These are phyloP conservation scores for Drosophila atripex DNA, from an alignment of 2,888 invertebrate species.

Conservation along the genomic window DNA sequence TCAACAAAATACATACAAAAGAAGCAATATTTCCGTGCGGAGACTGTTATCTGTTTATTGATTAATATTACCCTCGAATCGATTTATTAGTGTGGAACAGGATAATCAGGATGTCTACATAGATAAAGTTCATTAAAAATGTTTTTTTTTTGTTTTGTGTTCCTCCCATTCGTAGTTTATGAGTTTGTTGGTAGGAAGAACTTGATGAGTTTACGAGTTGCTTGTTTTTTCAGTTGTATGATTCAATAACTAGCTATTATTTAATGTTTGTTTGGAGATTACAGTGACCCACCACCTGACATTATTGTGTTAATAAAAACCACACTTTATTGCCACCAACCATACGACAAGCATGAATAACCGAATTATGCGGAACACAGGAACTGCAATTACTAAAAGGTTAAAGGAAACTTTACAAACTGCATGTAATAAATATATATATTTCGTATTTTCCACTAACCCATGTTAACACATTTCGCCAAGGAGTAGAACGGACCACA, in stretches of 20 bases:
- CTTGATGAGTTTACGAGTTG: background rate
- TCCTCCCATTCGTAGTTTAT: background rate
- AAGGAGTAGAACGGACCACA: slow-evolving; percentile 48
- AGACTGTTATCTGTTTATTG: slow-evolving; percentile 1
- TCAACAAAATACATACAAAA: slow-evolving; percentile 22
- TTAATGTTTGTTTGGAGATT: slow-evolving; percentile 24
- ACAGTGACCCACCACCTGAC: slow-evolving; percentile 23
- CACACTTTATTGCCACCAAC: slow-evolving; percentile 26
- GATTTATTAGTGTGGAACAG: background rate
- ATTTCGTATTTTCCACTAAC: slow-evolving; percentile 20
- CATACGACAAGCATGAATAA: slow-evolving; percentile 33
- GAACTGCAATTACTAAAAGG: slow-evolving; percentile 34
- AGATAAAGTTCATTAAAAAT: background rate
- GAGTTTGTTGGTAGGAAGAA: background rate
- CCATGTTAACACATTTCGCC: slow-evolving; percentile 35
- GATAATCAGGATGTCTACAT: background rate
- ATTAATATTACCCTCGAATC: slow-evolving; percentile 1
- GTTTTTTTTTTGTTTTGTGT: background rate
- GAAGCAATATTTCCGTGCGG: background rate
- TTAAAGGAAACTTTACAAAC: slow-evolving; percentile 27
- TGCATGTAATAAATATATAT: slow-evolving; percentile 27
- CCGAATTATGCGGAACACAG: slow-evolving; percentile 30
- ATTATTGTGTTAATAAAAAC: slow-evolving; percentile 23
- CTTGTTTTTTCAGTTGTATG: background rate
- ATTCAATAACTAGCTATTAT: slow-evolving; percentile 9